Conservation (phyloP, 2,113 vertebrate species). For the Triplophysa rosa region DNA sequence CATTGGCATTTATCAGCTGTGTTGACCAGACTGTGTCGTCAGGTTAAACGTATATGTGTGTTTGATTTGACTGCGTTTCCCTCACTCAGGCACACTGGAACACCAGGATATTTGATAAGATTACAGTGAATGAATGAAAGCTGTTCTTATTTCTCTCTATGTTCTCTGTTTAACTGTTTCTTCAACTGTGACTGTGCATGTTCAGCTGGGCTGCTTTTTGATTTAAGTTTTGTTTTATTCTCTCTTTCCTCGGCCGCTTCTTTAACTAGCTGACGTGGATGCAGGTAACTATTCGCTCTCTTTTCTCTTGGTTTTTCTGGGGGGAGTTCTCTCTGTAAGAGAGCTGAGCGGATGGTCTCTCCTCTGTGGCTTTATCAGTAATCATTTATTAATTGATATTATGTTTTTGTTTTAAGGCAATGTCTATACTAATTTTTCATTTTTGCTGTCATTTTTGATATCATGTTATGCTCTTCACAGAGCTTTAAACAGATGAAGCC, state of each 20-base stretch:
- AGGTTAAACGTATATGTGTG: neutral
- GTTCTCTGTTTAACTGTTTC: constrained; percentile 29
- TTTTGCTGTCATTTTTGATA: neutral
- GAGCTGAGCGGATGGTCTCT: neutral
- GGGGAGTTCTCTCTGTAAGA: neutral
- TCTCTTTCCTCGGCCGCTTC: constrained; percentile 63
- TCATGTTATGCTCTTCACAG: neutral
- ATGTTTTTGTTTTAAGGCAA: neutral
- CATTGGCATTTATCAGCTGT: too few relatives aligned
- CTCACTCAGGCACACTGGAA: neutral
- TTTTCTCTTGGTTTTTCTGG: neutral
- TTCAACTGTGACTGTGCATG: constrained; percentile 57
- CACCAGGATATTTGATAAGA: constrained; percentile 2
- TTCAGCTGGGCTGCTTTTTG: constrained; percentile 63
- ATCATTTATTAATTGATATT: neutral
- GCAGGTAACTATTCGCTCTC: constrained; percentile 90
- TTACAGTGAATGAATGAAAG: constrained; percentile 10
- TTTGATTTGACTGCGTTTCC: constrained; percentile 19
- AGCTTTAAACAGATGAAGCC: constrained; percentile 21
- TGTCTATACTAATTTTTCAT: neutral
- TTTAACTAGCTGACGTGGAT: constrained; percentile 94
- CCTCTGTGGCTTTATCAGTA: constrained; percentile 9
- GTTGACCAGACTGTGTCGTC: neutral
- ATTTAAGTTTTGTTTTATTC: constrained; percentile 59
- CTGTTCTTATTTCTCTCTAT: neutral